Evolutionary conservation across 2,797 vertebrate genomes (phyloP).

Genomic region (Syngnathus rostellatus): DNA sequence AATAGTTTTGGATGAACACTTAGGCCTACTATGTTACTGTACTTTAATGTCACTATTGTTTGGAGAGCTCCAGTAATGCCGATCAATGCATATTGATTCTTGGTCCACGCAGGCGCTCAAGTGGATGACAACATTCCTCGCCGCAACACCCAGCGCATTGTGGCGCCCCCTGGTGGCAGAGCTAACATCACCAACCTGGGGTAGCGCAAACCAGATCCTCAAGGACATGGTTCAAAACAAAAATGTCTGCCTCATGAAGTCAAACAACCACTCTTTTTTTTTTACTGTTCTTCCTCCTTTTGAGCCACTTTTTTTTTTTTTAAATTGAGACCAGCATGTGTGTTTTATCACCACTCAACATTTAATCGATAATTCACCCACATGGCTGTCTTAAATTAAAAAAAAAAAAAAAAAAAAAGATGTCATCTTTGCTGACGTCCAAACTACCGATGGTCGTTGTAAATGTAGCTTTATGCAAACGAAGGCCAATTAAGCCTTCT

Average conservation of each 20-base stretch:
- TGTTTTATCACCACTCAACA: conserved; percentile 7
- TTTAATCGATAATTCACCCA: conserved; percentile 1
- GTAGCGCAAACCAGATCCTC: conserved; percentile 61
- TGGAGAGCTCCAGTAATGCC: too few species aligned
- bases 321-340: not conserved
- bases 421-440: not conserved
- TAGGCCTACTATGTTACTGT: too few species aligned
- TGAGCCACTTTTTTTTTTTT: conserved; percentile 21
- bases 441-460: not conserved
- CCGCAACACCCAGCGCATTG: conserved; percentile 92
- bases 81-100: not conserved
- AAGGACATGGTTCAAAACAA: conserved; percentile 57
- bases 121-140: conserved; percentile 90
- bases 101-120: conserved; percentile 76
- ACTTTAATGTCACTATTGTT: too few species aligned
- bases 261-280: conserved; percentile 38
- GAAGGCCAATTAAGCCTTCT: conserved; percentile 24
- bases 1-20: too few species aligned
- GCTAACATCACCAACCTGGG: conserved; percentile 99
- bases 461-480: conserved; percentile 19
- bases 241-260: conserved; percentile 62
- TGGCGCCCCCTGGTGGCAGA: conserved; percentile 90
- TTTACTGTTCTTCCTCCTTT: conserved; percentile 57
- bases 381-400: not conserved
- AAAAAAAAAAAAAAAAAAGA: not conserved